Evolutionary conservation across 2,113 vertebrate genomes (phyloP), one percentile per base, ranked within the genome.

Genomic region (Sprattus sprattus): DNA sequence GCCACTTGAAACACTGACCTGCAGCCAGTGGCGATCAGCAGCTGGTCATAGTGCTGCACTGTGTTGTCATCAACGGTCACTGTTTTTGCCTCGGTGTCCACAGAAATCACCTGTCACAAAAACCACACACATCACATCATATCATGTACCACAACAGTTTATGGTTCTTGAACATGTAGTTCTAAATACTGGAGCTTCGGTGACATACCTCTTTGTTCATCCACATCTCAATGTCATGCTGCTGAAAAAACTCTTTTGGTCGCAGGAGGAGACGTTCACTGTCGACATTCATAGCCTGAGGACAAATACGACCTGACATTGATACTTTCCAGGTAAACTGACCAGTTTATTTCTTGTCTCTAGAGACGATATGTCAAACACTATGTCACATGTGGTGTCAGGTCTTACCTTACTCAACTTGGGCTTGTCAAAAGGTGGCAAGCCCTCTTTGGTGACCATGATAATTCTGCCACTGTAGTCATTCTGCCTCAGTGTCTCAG

Each of bases 401-500:
- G 10, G 15, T 85, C 89, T 0, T 49, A 97, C 97, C 96, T 98
- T 97, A 89, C 94, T 98, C 54, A 98, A 92, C 86, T 97, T 97
- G 85, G 96, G 87, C 80, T 94, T 96, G 94, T 98, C 97, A 4
- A 95, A 96, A 0, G 97, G 97, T 4, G 93, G 90, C 0, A 96
- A 87, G 0, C 84, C 91, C 86, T 98, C 97, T 25, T 87, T 96
- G 86, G 96, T 97, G 84, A 94, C 91, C 86, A 97, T 92, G 90
- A 98, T 82, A 88, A 98, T 95, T 88, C 95, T 93, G 85, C 97
- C 97, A 0, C 89, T 92, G 84, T 97, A 97, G 44, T 92, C 91
- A 87, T 97, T 96, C 87, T 98, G 97, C 2, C 97, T 94, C 82
- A 98, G 95, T 0, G 94, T 97, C 90, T 98, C 97, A 20, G 97